Percentiles rank a stretch among this genome's conserved stretches.
These are phyloP conservation scores for Heliopora coerulea DNA, from an alignment of 92 coral and sea anemone genomes.

Conservation along the genomic window DNA sequence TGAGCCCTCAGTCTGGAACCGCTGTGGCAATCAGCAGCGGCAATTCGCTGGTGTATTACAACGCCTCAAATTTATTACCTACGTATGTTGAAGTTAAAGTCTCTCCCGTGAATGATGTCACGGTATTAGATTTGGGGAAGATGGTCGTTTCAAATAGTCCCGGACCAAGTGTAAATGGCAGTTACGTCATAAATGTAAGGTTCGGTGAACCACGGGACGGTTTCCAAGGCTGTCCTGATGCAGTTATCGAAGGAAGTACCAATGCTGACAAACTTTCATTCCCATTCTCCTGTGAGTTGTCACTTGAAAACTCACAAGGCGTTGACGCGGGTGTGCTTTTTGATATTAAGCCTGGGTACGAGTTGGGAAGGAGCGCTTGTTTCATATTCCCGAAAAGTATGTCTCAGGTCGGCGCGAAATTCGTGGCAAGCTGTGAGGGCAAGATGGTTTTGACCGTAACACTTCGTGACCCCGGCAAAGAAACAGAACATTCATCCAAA, in stretches of 20 bases:
- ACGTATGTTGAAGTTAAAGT: slow-evolving; percentile 90
- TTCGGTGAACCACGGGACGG: slow-evolving; percentile 8
- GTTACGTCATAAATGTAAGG: slow-evolving; percentile 4
- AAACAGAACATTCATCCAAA: slow-evolving; percentile 63
- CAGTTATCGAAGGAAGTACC: slow-evolving; percentile 56
- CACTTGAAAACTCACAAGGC: slow-evolving; percentile 40
- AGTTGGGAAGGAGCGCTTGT: slow-evolving; percentile 71
- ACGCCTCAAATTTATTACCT: slow-evolving; percentile 70
- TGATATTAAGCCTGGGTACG: slow-evolving; percentile 68
- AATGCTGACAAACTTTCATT: slow-evolving; percentile 66
- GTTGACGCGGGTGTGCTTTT: slow-evolving; percentile 62
- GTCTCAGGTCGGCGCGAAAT: slow-evolving; percentile 36
- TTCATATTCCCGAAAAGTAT: slow-evolving; percentile 61
- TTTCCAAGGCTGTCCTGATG: slow-evolving; percentile 54
- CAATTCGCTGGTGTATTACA: slow-evolving; percentile 70
- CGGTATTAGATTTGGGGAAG: slow-evolving; percentile 17
- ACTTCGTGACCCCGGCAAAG: slow-evolving; percentile 74
- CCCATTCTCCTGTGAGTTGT: slow-evolving; percentile 53
- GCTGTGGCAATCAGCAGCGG: slow-evolving; percentile 88
- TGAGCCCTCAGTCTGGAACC: slow-evolving; percentile 72
- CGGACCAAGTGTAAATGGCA: slow-evolving; percentile 10
- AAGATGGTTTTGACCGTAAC: slow-evolving; percentile 65
- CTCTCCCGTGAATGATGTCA: slow-evolving; percentile 63
- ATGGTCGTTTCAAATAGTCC: neutral
- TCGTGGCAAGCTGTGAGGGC: slow-evolving; percentile 48